Percentiles rank a stretch among this genome's conserved stretches.
Conservation (phyloP, 2,888 invertebrate species). For the Catocala sponsa region DNA sequence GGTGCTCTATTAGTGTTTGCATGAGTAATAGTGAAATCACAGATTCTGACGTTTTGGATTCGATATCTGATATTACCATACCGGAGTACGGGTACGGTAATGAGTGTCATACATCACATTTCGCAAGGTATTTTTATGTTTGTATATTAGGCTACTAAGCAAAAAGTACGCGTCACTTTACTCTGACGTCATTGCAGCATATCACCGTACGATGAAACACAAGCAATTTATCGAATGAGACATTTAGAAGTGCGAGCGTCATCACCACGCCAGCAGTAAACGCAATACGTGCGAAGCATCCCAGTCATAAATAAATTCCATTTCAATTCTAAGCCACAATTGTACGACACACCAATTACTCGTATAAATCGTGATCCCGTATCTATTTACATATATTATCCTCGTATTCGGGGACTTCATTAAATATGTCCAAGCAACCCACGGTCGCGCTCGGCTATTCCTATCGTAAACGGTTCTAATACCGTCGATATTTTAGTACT, state of each 20-base stretch:
- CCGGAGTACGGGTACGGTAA: too few species aligned
- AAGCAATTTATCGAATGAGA: slow-evolving; percentile 34
- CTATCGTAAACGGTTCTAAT: slow-evolving; percentile 49
- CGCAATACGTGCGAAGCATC: slow-evolving; percentile 30
- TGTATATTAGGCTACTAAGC: too few species aligned
- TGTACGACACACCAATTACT: slow-evolving; percentile 54
- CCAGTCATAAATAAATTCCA: slow-evolving; percentile 50
- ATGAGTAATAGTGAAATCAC: too few species aligned
- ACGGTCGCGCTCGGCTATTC: slow-evolving; percentile 21
- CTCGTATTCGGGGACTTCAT: slow-evolving; percentile 58
- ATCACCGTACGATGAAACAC: neutral
- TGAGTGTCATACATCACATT: too few species aligned
- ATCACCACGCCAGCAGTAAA: slow-evolving; percentile 24
- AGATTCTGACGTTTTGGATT: too few species aligned
- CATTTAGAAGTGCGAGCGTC: slow-evolving; percentile 15
- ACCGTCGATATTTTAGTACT: slow-evolving; percentile 32
- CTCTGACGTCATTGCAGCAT: neutral
- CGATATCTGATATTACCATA: too few species aligned
- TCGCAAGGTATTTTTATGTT: too few species aligned
- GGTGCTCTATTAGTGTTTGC: too few species aligned
- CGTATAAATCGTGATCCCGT: slow-evolving; percentile 54
- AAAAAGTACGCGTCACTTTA: neutral
- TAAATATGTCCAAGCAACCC: slow-evolving; percentile 61
- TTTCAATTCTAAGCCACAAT: slow-evolving; percentile 44
- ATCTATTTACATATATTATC: slow-evolving; percentile 70